These are phyloP conservation scores for Musca vetustissima DNA, from an alignment of 1,140 invertebrate species.

Conservation along the genomic window DNA sequence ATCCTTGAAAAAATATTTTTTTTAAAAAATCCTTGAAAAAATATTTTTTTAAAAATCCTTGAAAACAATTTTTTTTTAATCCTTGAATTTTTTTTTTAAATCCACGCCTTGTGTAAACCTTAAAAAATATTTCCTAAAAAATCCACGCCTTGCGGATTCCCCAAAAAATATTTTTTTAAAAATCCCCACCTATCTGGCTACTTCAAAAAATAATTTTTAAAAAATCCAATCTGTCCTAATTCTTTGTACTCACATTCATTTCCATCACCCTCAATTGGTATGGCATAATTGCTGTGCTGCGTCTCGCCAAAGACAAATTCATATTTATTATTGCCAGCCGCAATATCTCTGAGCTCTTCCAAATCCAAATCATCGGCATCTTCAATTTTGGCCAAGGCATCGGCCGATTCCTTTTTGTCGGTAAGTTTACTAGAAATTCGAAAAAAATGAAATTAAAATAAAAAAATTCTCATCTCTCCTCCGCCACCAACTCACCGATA, in stretches of 20 bases:
- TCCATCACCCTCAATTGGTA: neutral
- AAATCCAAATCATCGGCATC: conserved; percentile 46
- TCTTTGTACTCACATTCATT: conserved; percentile 27
- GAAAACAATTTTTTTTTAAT: too few relatives aligned
- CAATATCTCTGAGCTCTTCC: conserved; percentile 41
- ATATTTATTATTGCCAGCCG: conserved; percentile 35
- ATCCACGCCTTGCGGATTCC: too few relatives aligned
- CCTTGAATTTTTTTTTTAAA: too few relatives aligned
- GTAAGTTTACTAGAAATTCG: conserved; percentile 25
- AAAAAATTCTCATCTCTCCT: neutral
- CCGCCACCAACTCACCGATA: conserved; percentile 63
- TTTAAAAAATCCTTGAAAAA: too few relatives aligned
- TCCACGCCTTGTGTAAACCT: too few relatives aligned
- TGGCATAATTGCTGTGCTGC: neutral
- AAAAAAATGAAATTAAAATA: conserved; percentile 2
- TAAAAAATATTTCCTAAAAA: too few relatives aligned
- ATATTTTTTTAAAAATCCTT: too few relatives aligned
- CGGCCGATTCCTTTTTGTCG: conserved; percentile 57
- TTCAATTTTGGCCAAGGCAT: conserved; percentile 51
- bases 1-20: too few relatives aligned
- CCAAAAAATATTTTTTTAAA: too few relatives aligned
- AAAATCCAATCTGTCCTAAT: too few relatives aligned
- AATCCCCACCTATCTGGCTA: too few relatives aligned
- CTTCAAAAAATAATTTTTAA: too few relatives aligned
- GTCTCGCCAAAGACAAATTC: neutral